Conservation (phyloP, 2,888 invertebrate genomes). For the Apamea anceps region DNA sequence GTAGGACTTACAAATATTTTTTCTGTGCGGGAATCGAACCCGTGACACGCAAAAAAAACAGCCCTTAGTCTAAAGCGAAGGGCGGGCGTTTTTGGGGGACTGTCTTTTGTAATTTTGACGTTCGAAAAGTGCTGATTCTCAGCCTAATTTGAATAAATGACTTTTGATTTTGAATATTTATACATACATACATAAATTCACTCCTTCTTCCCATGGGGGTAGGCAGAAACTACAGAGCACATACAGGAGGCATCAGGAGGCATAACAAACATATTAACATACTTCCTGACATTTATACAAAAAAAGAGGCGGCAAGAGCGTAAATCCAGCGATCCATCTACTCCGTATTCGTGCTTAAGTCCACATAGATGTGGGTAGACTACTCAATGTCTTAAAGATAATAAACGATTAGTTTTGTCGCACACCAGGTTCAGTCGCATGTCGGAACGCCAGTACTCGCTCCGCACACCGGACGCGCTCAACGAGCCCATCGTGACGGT, state of each 20-base stretch:
- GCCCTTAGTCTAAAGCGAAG: too few relatives aligned
- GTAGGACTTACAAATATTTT: too few relatives aligned
- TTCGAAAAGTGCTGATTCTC: too few relatives aligned
- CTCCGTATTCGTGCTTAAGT: not conserved
- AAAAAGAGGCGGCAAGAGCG: not conserved
- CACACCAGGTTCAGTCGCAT: slow-evolving; percentile 96
- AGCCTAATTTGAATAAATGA: too few relatives aligned
- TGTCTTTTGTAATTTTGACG: too few relatives aligned
- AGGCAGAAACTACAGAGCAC: too few relatives aligned
- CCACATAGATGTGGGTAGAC: not conserved
- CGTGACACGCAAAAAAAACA: too few relatives aligned
- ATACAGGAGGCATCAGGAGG: not conserved
- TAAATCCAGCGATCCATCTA: not conserved
- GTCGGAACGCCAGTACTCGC: slow-evolving; percentile 99
- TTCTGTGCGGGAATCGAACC: too few relatives aligned
- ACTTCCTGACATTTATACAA: not conserved
- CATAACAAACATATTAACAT: not conserved
- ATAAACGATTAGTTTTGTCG: not conserved
- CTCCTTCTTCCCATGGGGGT: too few relatives aligned
- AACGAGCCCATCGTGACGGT: slow-evolving; percentile 97
- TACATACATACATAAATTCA: too few relatives aligned
- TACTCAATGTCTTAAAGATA: not conserved
- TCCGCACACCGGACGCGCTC: slow-evolving; percentile 97
- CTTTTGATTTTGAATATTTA: too few relatives aligned
- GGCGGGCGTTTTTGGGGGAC: too few relatives aligned